These are phyloP conservation scores for Parauchenoglanis punctatus DNA, from an alignment of 2,797 vertebrate species.

Conservation along the genomic window DNA sequence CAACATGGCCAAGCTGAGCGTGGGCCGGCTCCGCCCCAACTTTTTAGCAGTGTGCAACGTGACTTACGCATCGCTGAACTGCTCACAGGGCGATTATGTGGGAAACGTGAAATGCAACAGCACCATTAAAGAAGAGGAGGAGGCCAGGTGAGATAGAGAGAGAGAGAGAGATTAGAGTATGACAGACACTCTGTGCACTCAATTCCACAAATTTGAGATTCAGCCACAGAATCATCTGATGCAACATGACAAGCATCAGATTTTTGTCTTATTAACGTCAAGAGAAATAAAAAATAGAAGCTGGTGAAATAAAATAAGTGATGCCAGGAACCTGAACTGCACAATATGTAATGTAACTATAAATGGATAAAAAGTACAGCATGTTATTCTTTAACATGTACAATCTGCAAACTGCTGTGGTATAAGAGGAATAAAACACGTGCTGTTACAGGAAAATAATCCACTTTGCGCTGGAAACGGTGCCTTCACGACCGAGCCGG, in stretches of 20 bases:
- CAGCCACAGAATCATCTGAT: neutral
- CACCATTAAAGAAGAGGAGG: constrained; percentile 64
- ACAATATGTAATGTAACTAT: neutral
- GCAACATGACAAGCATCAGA: neutral
- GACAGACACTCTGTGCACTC: neutral
- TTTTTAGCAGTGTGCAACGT: constrained; percentile 79
- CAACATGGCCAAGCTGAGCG: constrained; percentile 80
- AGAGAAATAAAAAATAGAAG: neutral
- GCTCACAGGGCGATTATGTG: constrained; percentile 67
- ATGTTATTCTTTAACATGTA: neutral
- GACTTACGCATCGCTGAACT: constrained; percentile 71
- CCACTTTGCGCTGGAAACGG: neutral
- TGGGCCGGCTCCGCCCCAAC: constrained; percentile 78
- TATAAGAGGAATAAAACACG: neutral
- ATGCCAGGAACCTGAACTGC: too few relatives aligned
- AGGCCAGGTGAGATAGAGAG: constrained; percentile 71
- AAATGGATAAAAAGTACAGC: neutral
- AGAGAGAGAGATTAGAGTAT: neutral
- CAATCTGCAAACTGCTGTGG: neutral
- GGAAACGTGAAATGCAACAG: constrained; percentile 64
- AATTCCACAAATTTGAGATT: neutral
- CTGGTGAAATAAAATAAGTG: neutral
- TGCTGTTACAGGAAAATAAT: neutral
- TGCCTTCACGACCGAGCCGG: neutral
- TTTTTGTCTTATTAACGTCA: too few relatives aligned